Evolutionary conservation across 2,113 vertebrate genomes (phyloP).

Genomic region (Anguilla rostrata): DNA sequence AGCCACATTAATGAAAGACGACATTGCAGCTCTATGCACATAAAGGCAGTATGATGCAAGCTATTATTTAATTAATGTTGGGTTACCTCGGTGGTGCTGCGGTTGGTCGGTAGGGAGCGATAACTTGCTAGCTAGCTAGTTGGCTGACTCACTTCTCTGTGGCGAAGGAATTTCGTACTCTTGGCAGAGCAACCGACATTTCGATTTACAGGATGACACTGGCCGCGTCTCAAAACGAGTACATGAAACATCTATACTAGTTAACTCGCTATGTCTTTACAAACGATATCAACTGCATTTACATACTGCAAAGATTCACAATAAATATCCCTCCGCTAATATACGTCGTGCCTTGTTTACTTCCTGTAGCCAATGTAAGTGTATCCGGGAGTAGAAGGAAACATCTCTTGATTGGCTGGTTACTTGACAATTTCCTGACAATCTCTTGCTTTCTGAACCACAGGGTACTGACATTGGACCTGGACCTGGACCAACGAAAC

Average conservation of each 20-base stretch:
- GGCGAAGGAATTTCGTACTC: neutral
- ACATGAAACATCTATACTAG: neutral
- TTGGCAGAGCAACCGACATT: neutral
- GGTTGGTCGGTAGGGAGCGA: neutral
- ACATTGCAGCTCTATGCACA: neutral
- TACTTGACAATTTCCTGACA: too few relatives aligned
- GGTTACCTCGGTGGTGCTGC: constrained; percentile 17
- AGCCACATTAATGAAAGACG: neutral
- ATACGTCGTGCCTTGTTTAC: neutral
- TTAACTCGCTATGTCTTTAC: neutral
- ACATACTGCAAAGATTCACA: neutral
- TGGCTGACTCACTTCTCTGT: neutral
- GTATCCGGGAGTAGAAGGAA: constrained; percentile 14
- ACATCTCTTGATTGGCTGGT: neutral
- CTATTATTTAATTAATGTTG: neutral
- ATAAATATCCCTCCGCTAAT: neutral
- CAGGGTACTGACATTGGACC: too few relatives aligned
- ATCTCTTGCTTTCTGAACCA: too few relatives aligned
- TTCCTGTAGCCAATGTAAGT: constrained; percentile 19
- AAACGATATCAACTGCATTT: neutral
- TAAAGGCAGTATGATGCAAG: constrained; percentile 1
- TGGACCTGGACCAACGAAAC: too few relatives aligned
- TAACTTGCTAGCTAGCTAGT: neutral
- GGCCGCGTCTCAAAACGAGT: neutral
- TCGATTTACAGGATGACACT: neutral